These are phyloP conservation scores for Drosophila pseudotakahashii DNA, from an alignment of 2,888 invertebrate genomes.

Conservation along the genomic window DNA sequence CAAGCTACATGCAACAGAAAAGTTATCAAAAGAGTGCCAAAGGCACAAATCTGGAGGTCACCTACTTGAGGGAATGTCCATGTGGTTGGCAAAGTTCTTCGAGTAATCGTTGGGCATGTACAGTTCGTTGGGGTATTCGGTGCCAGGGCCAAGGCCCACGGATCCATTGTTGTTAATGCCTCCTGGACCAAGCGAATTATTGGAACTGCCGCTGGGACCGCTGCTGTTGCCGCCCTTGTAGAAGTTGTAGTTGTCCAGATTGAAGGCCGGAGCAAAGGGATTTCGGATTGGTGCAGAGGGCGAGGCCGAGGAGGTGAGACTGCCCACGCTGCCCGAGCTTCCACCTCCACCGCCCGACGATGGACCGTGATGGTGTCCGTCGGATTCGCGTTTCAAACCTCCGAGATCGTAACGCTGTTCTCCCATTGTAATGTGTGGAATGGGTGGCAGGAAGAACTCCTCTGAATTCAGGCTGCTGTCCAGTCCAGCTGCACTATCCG, in stretches of 20 bases:
- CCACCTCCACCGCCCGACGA: conserved; percentile 21
- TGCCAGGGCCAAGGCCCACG: conserved; percentile 46
- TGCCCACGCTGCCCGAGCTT: conserved; percentile 31
- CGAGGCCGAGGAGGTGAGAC: conserved; percentile 42
- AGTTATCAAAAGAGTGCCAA: conserved; percentile 21
- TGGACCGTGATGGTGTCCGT: conserved; percentile 67
- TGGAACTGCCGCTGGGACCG: conserved; percentile 49
- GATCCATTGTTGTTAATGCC: conserved; percentile 35
- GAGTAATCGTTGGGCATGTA: conserved; percentile 83
- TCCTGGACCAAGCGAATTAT: conserved; percentile 35
- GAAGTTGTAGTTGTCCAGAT: conserved; percentile 81
- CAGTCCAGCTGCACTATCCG: conserved; percentile 74
- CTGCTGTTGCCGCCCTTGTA: conserved; percentile 71
- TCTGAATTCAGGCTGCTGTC: conserved; percentile 81
- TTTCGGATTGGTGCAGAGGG: conserved; percentile 71
- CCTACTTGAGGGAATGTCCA: conserved; percentile 85
- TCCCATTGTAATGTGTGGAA: conserved; percentile 84
- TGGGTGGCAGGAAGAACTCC: conserved; percentile 83
- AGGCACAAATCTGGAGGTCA: conserved; percentile 23
- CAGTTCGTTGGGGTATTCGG: conserved; percentile 83
- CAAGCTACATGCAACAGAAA: conserved; percentile 61
- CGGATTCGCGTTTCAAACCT: conserved; percentile 82
- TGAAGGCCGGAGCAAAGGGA: conserved; percentile 75
- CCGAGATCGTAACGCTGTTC: conserved; percentile 83
- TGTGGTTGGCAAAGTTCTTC: conserved; percentile 84